Evolutionary conservation across 53 echinoderm and acorn worm genomes (phyloP).

Genomic region (Echinometra lucunter): DNA sequence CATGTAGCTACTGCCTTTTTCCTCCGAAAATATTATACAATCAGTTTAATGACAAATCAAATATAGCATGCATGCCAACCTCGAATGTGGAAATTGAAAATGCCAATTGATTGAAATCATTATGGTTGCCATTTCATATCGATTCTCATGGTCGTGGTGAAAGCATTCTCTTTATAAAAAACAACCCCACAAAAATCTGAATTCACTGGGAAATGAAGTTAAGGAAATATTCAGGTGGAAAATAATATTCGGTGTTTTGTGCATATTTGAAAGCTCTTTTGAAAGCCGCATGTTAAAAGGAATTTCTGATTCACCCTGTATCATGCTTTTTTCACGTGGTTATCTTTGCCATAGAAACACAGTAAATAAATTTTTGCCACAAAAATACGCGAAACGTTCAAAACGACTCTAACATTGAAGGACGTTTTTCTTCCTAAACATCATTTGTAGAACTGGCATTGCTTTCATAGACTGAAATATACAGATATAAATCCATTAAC

Average conservation of each 20-base stretch:
- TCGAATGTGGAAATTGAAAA: not conserved
- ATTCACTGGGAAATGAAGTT: not conserved
- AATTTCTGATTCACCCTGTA: too few species aligned
- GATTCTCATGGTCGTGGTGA: not conserved
- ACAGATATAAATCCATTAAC: too few species aligned
- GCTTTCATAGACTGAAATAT: too few species aligned
- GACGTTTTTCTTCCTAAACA: too few species aligned
- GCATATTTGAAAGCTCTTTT: too few species aligned
- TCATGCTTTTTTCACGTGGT: too few species aligned
- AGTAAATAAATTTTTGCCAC: too few species aligned
- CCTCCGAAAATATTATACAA: not conserved
- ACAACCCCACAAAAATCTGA: not conserved
- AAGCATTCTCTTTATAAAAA: not conserved
- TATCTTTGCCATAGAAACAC: too few species aligned
- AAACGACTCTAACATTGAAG: too few species aligned
- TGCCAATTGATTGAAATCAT: not conserved
- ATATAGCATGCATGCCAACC: not conserved
- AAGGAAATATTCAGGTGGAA: not conserved
- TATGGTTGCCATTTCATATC: not conserved
- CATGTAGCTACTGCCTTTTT: not conserved
- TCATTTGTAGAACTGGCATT: too few species aligned
- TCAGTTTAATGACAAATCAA: not conserved
- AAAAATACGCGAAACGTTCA: too few species aligned
- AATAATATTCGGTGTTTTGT: not conserved
- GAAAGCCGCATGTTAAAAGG: too few species aligned